Conservation (phyloP, 2,113 vertebrate species). For the Alces alces region DNA sequence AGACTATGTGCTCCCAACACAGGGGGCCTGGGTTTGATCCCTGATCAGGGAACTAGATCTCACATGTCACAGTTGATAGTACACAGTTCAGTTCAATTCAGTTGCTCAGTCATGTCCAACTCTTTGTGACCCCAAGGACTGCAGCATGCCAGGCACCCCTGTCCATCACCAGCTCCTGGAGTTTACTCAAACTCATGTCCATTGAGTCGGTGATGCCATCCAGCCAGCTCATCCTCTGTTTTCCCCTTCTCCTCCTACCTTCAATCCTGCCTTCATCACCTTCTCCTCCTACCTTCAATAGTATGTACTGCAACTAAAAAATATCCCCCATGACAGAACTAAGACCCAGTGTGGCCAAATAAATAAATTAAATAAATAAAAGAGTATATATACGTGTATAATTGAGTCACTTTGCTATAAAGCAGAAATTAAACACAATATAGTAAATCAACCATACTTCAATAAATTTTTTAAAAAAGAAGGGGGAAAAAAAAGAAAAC, state of each 20-base stretch:
- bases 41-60: background rate
- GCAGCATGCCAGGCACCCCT: background rate
- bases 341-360: background rate
- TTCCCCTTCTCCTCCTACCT: background rate
- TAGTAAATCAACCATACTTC: background rate
- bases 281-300: background rate
- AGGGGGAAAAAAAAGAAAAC: background rate
- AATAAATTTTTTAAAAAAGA: background rate
- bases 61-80: background rate
- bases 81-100: background rate
- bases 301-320: background rate
- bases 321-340: background rate
- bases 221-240: background rate
- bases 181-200: background rate
- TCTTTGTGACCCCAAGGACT: background rate
- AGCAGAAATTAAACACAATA: background rate
- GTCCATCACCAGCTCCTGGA: background rate
- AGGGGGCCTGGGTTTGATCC: background rate
- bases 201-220: background rate
- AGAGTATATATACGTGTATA: background rate
- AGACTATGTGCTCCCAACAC: background rate
- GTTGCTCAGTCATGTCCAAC: rapidly evolving
- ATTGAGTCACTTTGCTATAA: background rate
- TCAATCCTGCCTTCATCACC: no score
- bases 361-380: background rate